These are phyloP conservation scores for Caenorhabditis inopinata DNA, from an alignment of 1,140 invertebrate species.

Conservation along the genomic window DNA sequence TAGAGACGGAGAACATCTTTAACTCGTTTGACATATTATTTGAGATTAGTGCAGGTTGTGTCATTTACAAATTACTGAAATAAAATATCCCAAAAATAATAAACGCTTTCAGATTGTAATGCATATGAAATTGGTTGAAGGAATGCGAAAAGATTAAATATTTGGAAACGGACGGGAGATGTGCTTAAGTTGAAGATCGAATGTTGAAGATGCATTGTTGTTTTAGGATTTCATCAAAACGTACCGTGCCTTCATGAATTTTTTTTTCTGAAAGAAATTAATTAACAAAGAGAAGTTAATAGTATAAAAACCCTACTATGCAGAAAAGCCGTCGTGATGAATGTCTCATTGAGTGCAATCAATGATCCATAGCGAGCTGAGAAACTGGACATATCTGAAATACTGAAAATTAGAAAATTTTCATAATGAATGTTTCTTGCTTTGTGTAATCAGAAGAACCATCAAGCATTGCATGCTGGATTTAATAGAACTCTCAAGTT, in stretches of 20 bases:
- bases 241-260: constrained; percentile 3
- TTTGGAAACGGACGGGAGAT: too few species aligned
- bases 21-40: too few species aligned
- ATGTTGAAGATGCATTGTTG: not conserved
- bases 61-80: too few species aligned
- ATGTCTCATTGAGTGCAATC: not conserved
- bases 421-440: too few species aligned
- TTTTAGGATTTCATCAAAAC: not conserved
- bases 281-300: too few species aligned
- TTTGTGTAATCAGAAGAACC: not conserved
- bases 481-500: not conserved
- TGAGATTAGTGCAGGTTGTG: too few species aligned
- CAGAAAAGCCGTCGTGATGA: not conserved
- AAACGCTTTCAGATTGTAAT: too few species aligned
- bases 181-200: not conserved
- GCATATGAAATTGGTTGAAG: too few species aligned
- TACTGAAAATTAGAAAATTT: too few species aligned
- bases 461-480: constrained; percentile 5
- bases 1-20: too few species aligned
- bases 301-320: not conserved
- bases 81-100: too few species aligned
- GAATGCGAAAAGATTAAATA: too few species aligned
- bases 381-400: not conserved
- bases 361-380: not conserved
- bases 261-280: not conserved